Conservation (phyloP, 1,140 invertebrate species). For the Latrodectus geometricus region DNA sequence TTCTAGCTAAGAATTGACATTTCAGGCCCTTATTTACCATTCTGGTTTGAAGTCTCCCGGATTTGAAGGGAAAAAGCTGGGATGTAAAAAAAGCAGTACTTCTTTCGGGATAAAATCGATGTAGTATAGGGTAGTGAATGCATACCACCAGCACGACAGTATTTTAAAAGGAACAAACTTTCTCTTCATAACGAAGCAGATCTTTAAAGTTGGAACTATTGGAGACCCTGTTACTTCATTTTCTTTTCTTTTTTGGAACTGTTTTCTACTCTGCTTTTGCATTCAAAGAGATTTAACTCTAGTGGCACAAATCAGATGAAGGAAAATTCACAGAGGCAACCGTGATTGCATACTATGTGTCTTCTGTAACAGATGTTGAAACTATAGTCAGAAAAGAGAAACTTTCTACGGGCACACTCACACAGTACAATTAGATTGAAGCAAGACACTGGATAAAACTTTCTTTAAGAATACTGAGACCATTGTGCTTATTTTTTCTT, state of each 20-base stretch:
- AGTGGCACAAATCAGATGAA: background rate
- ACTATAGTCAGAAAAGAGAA: no score
- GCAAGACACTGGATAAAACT: no score
- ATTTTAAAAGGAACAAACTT: slow-evolving; percentile 46
- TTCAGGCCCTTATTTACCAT: slow-evolving; percentile 54
- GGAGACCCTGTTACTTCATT: background rate
- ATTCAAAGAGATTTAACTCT: slow-evolving; percentile 15
- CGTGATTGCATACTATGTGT: background rate
- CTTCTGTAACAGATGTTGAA: no score
- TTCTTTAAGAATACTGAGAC: no score
- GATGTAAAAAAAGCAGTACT: background rate
- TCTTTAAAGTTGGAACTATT: slow-evolving; percentile 27
- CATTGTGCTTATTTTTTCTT: no score
- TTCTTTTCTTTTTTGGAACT: background rate
- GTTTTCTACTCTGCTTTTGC: slow-evolving; percentile 9
- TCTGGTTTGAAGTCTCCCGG: slow-evolving; percentile 31
- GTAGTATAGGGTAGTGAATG: slow-evolving; percentile 7
- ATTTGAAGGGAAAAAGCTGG: background rate
- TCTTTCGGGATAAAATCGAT: slow-evolving; percentile 44
- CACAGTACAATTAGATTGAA: no score
- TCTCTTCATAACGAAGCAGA: slow-evolving; percentile 54
- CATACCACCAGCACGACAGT: slow-evolving; percentile 25
- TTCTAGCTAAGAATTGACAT: slow-evolving; percentile 52
- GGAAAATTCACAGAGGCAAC: background rate
- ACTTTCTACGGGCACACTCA: no score